Conservation (phyloP, 2,113 vertebrate genomes). For the Myotis yumanensis region DNA sequence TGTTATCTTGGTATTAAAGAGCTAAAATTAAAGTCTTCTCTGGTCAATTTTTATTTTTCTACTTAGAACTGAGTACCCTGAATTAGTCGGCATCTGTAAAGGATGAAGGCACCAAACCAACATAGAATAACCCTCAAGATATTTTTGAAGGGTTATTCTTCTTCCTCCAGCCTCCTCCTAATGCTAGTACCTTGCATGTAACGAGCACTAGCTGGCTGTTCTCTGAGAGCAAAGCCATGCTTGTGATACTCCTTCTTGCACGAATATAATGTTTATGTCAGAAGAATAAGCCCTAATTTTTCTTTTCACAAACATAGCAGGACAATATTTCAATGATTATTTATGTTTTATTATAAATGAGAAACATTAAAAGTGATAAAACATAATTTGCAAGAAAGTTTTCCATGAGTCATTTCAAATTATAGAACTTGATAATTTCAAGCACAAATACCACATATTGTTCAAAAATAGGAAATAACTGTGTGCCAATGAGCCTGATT, state of each 20-base stretch:
- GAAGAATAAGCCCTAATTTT: neutral
- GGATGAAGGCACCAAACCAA: neutral
- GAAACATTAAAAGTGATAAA: neutral
- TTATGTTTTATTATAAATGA: neutral
- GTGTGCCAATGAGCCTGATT: neutral
- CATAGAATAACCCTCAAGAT: neutral
- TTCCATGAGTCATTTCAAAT: constrained; percentile 72
- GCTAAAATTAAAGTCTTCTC: constrained; percentile 29
- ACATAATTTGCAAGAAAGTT: neutral
- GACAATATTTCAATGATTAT: neutral
- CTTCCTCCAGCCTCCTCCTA: neutral
- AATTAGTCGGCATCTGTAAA: neutral
- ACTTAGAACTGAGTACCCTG: neutral
- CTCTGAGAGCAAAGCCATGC: neutral
- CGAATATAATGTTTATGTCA: neutral
- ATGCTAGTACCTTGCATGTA: neutral
- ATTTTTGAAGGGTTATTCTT: constrained; percentile 17
- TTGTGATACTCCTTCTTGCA: neutral
- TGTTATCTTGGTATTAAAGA: neutral
- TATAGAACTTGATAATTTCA: constrained; percentile 62
- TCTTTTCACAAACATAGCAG: neutral
- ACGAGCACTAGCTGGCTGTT: neutral
- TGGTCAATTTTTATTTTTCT: neutral
- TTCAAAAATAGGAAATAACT: neutral
- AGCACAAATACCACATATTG: neutral